Percentiles rank a stretch among this genome's conserved stretches.
phyloP scores from a whole-genome alignment of 2,113 vertebrate genomes.

The Phrynocephalus versicolor region DNA sequence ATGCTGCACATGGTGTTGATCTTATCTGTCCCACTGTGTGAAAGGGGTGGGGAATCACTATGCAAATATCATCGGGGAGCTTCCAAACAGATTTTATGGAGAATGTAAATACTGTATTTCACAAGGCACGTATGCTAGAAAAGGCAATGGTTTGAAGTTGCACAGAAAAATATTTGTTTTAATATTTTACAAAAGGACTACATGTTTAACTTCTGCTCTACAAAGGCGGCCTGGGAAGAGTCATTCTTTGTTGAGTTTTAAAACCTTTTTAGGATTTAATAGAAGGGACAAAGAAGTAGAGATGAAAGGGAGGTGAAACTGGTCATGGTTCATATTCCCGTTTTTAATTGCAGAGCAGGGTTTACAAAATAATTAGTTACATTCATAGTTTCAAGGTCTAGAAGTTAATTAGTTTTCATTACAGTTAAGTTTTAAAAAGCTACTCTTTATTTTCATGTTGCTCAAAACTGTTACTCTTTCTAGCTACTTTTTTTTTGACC shows the following conservation, averaged over 20 bases:
- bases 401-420: background rate
- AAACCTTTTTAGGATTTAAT: slow-evolving; percentile 31
- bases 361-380: background rate
- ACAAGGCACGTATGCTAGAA: slow-evolving; percentile 39
- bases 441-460: too few relatives aligned
- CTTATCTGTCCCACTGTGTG: slow-evolving; percentile 54
- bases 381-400: background rate
- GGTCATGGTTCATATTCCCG: background rate
- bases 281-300: background rate
- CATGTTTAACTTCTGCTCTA: slow-evolving; percentile 28
- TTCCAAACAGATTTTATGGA: slow-evolving; percentile 45
- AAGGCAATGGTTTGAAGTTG: slow-evolving; percentile 34
- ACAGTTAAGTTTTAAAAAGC: too few relatives aligned
- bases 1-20: slow-evolving; percentile 33
- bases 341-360: background rate
- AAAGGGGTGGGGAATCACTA: background rate
- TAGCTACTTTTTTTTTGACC: too few relatives aligned
- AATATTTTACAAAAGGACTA: slow-evolving; percentile 49
- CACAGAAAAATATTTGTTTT: slow-evolving; percentile 48
- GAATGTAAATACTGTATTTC: slow-evolving; percentile 61
- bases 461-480: too few relatives aligned
- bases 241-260: slow-evolving; percentile 23
- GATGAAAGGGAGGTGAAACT: slow-evolving; percentile 1
- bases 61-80: slow-evolving; percentile 35
- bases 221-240: background rate